Percentiles rank a stretch among this genome's conserved stretches.
These are phyloP conservation scores for Crossaster papposus DNA, from an alignment of 53 echinoderm and acorn worm species.

Conservation along the genomic window DNA sequence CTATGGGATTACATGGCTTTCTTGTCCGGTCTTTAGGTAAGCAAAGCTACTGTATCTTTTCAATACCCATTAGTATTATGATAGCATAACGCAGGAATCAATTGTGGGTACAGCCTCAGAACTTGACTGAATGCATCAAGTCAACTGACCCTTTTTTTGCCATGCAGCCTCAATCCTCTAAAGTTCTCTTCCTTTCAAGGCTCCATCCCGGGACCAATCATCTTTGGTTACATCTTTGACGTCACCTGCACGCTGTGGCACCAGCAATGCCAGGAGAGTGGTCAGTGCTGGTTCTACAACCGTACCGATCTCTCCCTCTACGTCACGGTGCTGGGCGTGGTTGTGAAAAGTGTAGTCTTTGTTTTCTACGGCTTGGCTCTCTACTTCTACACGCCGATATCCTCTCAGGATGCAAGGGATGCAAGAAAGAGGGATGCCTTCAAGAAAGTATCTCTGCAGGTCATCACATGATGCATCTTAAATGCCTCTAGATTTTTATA, in stretches of 20 bases:
- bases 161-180: too few species aligned
- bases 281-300: slow-evolving; percentile 65
- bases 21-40: slow-evolving; percentile 46
- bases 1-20: slow-evolving; percentile 44
- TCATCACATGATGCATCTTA: slow-evolving; percentile 21
- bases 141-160: too few species aligned
- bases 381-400: slow-evolving; percentile 29
- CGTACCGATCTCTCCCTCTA: slow-evolving; percentile 52
- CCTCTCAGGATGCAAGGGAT: neutral
- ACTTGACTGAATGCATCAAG: too few species aligned
- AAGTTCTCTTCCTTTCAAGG: slow-evolving; percentile 27
- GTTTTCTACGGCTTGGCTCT: slow-evolving; percentile 36
- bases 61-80: too few species aligned
- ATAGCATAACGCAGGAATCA: neutral
- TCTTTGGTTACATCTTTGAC: slow-evolving; percentile 53
- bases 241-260: slow-evolving; percentile 62
- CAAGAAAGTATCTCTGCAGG: slow-evolving; percentile 10
- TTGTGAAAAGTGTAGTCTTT: slow-evolving; percentile 41
- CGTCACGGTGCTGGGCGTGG: slow-evolving; percentile 33
- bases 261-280: slow-evolving; percentile 44
- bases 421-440: neutral
- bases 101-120: too few species aligned
- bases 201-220: slow-evolving; percentile 53
- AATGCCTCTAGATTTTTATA: neutral
- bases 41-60: too few species aligned